Conservation (phyloP, 37 sponge, comb jelly and placozoan species). For the Corticium candelabrum region DNA sequence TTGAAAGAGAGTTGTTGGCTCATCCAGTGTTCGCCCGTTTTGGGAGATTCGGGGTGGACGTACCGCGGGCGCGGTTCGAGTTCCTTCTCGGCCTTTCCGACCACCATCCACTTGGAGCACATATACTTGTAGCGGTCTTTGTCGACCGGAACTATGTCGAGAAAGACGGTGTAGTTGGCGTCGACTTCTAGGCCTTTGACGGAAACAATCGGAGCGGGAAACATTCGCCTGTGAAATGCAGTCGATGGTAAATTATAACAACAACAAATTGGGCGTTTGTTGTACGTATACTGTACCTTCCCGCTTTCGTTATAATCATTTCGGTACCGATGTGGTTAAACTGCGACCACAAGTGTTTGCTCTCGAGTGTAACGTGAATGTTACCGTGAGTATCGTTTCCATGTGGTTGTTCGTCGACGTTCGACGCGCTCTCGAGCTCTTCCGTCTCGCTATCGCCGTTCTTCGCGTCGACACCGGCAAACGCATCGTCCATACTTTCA, state of each 20-base stretch:
- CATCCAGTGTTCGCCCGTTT: constrained; percentile 52
- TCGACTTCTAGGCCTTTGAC: constrained; percentile 74
- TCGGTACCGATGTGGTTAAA: constrained; percentile 84
- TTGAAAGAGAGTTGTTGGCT: constrained; percentile 50
- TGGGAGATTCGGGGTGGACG: constrained; percentile 58
- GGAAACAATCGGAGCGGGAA: constrained; percentile 79
- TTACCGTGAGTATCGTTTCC: no score
- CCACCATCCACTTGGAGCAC: constrained; percentile 91
- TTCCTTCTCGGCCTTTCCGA: constrained; percentile 50
- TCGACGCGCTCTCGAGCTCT: neutral
- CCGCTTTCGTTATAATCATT: constrained; percentile 95
- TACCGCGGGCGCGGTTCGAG: constrained; percentile 39
- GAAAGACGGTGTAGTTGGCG: constrained; percentile 76
- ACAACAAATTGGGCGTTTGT: neutral
- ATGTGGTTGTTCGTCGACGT: no score
- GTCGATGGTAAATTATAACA: no score
- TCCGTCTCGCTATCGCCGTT: no score
- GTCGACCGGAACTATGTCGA: constrained; percentile 90
- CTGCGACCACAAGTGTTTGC: constrained; percentile 75
- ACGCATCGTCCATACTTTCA: no score
- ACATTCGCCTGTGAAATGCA: constrained; percentile 99
- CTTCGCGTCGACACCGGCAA: no score
- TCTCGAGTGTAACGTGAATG: constrained; percentile 63
- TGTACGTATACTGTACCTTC: constrained; percentile 37
- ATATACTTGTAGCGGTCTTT: constrained; percentile 96